Conservation (phyloP, 2,797 vertebrate genomes). For the Melopsittacus undulatus region DNA sequence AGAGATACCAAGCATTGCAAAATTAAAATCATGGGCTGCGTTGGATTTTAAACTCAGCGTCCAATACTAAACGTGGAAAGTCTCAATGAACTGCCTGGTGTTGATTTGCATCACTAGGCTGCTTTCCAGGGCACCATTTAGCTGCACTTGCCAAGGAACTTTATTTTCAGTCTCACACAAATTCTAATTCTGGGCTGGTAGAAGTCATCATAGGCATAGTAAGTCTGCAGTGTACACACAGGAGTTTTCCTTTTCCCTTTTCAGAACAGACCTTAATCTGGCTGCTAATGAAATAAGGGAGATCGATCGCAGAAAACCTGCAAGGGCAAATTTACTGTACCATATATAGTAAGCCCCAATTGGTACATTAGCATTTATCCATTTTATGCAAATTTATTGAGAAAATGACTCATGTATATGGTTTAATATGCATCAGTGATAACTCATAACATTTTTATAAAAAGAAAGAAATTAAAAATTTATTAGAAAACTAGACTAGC, state of each 20-base stretch:
- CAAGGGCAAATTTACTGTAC: conserved; percentile 77
- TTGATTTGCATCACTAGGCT: background rate
- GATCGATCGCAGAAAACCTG: conserved; percentile 69
- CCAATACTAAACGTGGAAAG: background rate
- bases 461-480: conserved; percentile 92
- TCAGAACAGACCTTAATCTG: conserved; percentile 66
- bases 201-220: conserved; percentile 44
- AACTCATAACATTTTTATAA: conserved; percentile 86
- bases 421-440: conserved; percentile 83
- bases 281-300: conserved; percentile 70
- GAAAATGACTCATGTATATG: conserved; percentile 86
- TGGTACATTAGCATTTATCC: conserved; percentile 87
- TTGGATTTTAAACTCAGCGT: background rate
- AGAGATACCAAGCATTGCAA: background rate
- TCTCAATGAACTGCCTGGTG: background rate
- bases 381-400: conserved; percentile 93
- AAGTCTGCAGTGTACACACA: conserved; percentile 32
- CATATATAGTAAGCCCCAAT: conserved; percentile 80
- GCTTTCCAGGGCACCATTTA: conserved; percentile 8
- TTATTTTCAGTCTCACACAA: background rate
- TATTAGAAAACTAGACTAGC: conserved; percentile 76
- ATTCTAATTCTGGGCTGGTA: conserved; percentile 60
- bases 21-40: background rate
- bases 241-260: conserved; percentile 41
- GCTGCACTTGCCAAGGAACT: conserved; percentile 40